phyloP scores from a whole-genome alignment of 2,888 invertebrate genomes.

The Lochmaea capreae region DNA sequence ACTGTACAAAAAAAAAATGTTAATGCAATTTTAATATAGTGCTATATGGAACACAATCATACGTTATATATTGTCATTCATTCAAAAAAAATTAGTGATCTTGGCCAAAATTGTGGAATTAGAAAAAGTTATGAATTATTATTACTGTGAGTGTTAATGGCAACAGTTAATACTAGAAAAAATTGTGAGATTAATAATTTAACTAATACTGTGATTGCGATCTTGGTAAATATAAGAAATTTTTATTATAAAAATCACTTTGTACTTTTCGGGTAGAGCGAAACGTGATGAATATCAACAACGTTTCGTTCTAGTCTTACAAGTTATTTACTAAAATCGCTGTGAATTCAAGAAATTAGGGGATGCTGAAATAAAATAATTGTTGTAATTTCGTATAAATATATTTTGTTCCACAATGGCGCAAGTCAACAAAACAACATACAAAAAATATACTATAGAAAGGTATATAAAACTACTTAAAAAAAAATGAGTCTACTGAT shows the following conservation, averaged over 20 bases:
- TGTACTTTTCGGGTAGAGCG: slow-evolving; percentile 5
- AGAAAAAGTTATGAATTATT: slow-evolving; percentile 58
- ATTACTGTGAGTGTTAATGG: slow-evolving; percentile 55
- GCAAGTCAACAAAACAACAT: slow-evolving; percentile 67
- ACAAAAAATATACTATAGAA: slow-evolving; percentile 65
- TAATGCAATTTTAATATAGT: slow-evolving; percentile 60
- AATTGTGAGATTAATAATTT: slow-evolving; percentile 32
- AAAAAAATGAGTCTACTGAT: slow-evolving; percentile 20
- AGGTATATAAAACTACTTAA: slow-evolving; percentile 62
- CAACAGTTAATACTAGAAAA: slow-evolving; percentile 47
- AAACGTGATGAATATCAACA: slow-evolving; percentile 6
- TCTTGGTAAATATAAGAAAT: neutral
- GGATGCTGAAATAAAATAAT: slow-evolving; percentile 50
- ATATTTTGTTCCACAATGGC: slow-evolving; percentile 68
- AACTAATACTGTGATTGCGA: neutral
- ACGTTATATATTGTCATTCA: slow-evolving; percentile 54
- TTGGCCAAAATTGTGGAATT: slow-evolving; percentile 67
- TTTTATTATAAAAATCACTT: slow-evolving; percentile 6
- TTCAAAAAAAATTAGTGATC: slow-evolving; percentile 61
- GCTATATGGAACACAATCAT: slow-evolving; percentile 60
- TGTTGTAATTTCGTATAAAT: slow-evolving; percentile 64
- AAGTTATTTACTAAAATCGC: slow-evolving; percentile 15
- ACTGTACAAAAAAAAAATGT: slow-evolving; percentile 53
- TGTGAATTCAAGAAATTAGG: slow-evolving; percentile 17
- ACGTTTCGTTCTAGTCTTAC: slow-evolving; percentile 14